These are phyloP conservation scores for Fragum fragum DNA, from an alignment of 2,888 invertebrate genomes.

Conservation along the genomic window DNA sequence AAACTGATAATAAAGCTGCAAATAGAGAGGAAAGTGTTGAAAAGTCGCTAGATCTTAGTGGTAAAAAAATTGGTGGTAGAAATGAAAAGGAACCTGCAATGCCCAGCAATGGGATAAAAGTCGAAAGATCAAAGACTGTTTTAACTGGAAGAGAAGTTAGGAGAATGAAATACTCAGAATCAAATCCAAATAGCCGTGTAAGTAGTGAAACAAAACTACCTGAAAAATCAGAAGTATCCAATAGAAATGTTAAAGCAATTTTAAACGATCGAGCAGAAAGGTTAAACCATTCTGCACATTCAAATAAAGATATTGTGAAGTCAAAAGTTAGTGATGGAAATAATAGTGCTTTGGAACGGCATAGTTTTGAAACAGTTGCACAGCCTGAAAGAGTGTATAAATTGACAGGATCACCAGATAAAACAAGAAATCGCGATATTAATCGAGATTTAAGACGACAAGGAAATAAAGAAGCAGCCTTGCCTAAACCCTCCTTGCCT, in stretches of 20 bases:
- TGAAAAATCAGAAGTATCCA: constrained; percentile 17
- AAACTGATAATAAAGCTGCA: constrained; percentile 25
- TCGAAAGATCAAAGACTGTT: constrained; percentile 57
- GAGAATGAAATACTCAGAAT: constrained; percentile 60
- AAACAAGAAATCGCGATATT: not conserved
- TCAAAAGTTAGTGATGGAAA: not conserved
- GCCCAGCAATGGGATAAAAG: constrained; percentile 30
- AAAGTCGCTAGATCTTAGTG: constrained; percentile 31
- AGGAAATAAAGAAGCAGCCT: constrained; percentile 46
- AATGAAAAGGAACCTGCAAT: constrained; percentile 39
- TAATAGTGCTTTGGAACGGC: constrained; percentile 5
- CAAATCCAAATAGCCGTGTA: constrained; percentile 47
- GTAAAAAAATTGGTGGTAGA: constrained; percentile 42
- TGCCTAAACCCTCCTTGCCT: constrained; percentile 78
- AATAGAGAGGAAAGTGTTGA: constrained; percentile 26
- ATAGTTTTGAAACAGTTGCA: constrained; percentile 12
- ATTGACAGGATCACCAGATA: constrained; percentile 17
- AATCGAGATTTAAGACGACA: constrained; percentile 12
- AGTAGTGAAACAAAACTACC: constrained; percentile 40
- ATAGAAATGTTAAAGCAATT: constrained; percentile 36
- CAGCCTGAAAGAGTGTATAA: constrained; percentile 22
- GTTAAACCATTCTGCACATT: constrained; percentile 14
- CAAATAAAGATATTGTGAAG: constrained; percentile 1
- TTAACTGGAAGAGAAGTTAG: constrained; percentile 43
- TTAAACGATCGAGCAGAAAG: constrained; percentile 31